phyloP scores from a whole-genome alignment of 2,113 vertebrate genomes.

The Anhinga anhinga region DNA sequence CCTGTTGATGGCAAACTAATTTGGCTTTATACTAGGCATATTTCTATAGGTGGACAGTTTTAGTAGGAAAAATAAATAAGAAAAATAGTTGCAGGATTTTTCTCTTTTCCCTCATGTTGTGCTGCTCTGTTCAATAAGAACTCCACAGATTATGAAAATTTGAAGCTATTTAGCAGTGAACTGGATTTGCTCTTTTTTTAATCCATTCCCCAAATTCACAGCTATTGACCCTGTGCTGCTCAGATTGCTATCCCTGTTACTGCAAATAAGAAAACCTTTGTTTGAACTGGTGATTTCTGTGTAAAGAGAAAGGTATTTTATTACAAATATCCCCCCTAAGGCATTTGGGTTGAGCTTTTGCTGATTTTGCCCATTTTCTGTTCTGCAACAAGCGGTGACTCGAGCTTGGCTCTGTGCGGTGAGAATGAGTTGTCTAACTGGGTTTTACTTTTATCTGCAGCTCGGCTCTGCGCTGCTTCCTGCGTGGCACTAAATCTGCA shows the following conservation, averaged over 20 bases:
- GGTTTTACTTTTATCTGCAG: background rate
- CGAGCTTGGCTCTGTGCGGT: background rate
- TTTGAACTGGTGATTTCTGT: background rate
- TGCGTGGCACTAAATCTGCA: background rate
- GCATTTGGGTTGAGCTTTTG: background rate
- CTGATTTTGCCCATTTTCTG: background rate
- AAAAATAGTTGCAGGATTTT: background rate
- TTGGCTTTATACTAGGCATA: accelerated
- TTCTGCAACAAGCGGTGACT: background rate
- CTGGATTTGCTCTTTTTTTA: background rate
- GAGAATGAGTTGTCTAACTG: background rate
- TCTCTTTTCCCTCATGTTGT: background rate
- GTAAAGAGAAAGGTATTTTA: background rate
- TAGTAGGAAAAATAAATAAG: no score
- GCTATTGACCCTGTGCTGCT: background rate
- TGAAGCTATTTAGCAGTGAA: background rate
- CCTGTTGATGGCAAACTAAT: background rate
- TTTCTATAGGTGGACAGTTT: background rate
- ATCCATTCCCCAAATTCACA: background rate
- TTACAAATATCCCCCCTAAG: background rate
- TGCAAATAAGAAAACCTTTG: background rate
- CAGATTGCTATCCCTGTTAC: background rate
- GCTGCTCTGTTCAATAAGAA: background rate
- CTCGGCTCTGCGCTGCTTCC: background rate
- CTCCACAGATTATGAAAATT: background rate